phyloP scores from a whole-genome alignment of 1,140 invertebrate species.

The Diorhabda carinulata region DNA sequence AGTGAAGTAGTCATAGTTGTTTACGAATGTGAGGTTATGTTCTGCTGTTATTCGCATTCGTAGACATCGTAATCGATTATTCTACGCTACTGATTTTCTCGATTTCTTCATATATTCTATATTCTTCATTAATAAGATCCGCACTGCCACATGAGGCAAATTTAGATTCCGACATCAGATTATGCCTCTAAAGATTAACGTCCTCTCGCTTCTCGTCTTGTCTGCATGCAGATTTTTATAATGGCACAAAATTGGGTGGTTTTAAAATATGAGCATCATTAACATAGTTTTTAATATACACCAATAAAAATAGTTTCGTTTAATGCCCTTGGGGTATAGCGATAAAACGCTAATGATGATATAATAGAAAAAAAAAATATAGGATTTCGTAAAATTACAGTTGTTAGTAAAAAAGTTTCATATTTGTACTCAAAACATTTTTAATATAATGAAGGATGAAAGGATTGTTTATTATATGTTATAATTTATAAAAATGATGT shows the following conservation, averaged over 20 bases:
- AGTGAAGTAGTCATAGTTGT: too few relatives aligned
- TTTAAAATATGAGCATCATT: slow-evolving; percentile 6
- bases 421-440: too few relatives aligned
- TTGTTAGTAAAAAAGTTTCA: too few relatives aligned
- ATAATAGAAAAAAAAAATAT: not conserved
- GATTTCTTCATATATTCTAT: slow-evolving; percentile 29
- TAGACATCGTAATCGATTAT: too few relatives aligned
- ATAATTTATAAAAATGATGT: too few relatives aligned
- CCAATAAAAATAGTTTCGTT: not conserved
- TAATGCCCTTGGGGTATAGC: not conserved
- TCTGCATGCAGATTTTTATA: slow-evolving; percentile 17
- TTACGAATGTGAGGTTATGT: too few relatives aligned
- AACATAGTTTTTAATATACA: not conserved
- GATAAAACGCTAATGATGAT: not conserved
- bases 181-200: slow-evolving; percentile 15
- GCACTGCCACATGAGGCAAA: slow-evolving; percentile 11
- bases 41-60: too few relatives aligned
- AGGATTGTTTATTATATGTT: too few relatives aligned
- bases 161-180: slow-evolving; percentile 16
- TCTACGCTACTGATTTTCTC: not conserved
- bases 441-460: too few relatives aligned
- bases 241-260: slow-evolving; percentile 18
- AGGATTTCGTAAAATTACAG: not conserved
- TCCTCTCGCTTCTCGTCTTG: slow-evolving; percentile 21
- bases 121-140: slow-evolving; percentile 31